Evolutionary conservation across 2,888 invertebrate genomes (phyloP).

Genomic region (Andrena flavipes): DNA sequence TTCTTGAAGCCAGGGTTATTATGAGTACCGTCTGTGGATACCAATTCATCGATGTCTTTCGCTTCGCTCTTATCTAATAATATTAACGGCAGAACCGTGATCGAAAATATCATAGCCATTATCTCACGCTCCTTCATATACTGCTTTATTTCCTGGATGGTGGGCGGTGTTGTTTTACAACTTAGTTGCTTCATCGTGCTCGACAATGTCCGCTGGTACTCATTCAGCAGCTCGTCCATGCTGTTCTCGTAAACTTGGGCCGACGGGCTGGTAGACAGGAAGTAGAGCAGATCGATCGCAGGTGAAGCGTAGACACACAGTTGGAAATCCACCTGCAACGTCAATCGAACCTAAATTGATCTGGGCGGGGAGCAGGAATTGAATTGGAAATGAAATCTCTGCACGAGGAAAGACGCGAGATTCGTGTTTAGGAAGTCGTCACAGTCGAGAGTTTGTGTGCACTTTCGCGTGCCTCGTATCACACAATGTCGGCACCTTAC

Average conservation of each 20-base stretch:
- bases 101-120: constrained; percentile 71
- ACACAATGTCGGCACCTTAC: constrained; percentile 4
- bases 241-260: constrained; percentile 66
- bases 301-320: constrained; percentile 83
- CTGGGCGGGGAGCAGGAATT: constrained; percentile 61
- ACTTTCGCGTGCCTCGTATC: neutral
- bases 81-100: constrained; percentile 74
- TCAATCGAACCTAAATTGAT: constrained; percentile 47
- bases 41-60: constrained; percentile 73
- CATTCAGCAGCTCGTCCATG: constrained; percentile 68
- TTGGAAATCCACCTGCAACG: constrained; percentile 86
- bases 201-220: constrained; percentile 71
- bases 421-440: constrained; percentile 77
- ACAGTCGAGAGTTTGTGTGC: constrained; percentile 52
- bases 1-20: constrained; percentile 64
- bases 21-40: constrained; percentile 47
- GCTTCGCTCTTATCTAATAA: constrained; percentile 72
- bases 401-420: constrained; percentile 57
- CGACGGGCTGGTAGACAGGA: constrained; percentile 83
- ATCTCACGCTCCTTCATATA: constrained; percentile 62
- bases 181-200: constrained; percentile 74
- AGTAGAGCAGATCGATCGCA: constrained; percentile 85
- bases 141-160: constrained; percentile 65
- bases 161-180: constrained; percentile 76
- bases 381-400: constrained; percentile 77